phyloP scores from a whole-genome alignment of 2,113 vertebrate genomes.

The Pimephales promelas region DNA sequence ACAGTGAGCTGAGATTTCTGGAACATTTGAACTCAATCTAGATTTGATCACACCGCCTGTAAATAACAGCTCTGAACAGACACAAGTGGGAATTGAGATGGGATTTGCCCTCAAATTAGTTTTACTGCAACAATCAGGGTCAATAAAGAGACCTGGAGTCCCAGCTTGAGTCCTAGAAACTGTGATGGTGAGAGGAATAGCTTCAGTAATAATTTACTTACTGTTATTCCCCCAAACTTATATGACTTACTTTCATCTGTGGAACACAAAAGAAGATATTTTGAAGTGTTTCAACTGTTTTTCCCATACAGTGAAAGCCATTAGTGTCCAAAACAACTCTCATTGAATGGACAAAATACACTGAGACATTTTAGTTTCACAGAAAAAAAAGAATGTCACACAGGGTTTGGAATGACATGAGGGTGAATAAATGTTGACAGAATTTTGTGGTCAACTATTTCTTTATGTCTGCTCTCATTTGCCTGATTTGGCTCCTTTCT shows the following conservation, averaged over 20 bases:
- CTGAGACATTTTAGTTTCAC: background rate
- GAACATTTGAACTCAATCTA: slow-evolving; percentile 32
- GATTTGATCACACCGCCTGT: slow-evolving; percentile 15
- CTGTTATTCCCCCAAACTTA: background rate
- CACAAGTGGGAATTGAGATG: slow-evolving; percentile 1
- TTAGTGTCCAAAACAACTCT: background rate
- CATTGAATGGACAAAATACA: background rate
- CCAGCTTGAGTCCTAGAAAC: background rate
- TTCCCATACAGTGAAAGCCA: background rate
- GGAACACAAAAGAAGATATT: background rate
- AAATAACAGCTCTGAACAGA: slow-evolving; percentile 31
- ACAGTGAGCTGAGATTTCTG: slow-evolving; percentile 22
- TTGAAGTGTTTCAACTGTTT: background rate
- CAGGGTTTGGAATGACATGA: background rate
- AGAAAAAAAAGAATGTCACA: background rate
- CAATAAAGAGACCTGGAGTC: slow-evolving; percentile 31
- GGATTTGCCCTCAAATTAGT: slow-evolving; percentile 41
- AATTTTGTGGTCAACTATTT: background rate
- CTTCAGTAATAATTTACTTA: slow-evolving; percentile 4
- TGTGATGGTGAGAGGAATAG: background rate
- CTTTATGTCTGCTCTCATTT: background rate
- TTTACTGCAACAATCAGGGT: slow-evolving; percentile 15
- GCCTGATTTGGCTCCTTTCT: background rate
- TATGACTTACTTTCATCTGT: background rate
- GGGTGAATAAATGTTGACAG: background rate